Conservation (phyloP, 2,888 invertebrate species). For the Capitulum mitella region DNA sequence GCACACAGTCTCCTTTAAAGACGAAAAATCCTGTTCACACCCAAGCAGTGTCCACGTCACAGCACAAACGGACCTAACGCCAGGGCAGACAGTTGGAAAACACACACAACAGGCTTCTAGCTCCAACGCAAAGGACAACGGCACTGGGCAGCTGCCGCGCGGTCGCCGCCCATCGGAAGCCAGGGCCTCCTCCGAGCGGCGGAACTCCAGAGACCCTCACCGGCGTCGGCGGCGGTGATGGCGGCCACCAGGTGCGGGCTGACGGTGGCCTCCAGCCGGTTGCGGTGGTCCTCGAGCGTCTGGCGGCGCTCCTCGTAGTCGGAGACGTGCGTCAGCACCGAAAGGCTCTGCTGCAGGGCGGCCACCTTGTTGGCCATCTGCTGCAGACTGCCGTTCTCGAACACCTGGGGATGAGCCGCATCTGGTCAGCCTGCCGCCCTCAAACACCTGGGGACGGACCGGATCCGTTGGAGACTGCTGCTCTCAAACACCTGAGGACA, state of each 20-base stretch:
- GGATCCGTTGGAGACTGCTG: not conserved
- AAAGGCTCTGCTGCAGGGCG: slow-evolving; percentile 66
- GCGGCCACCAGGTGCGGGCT: slow-evolving; percentile 81
- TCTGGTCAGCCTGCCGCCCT: too few relatives aligned
- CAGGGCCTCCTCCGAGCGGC: too few relatives aligned
- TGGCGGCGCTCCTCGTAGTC: slow-evolving; percentile 56
- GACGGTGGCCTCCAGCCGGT: slow-evolving; percentile 80
- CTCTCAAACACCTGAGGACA: not conserved
- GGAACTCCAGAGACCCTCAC: slow-evolving; percentile 47
- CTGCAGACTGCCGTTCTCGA: slow-evolving; percentile 55
- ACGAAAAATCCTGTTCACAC: too few relatives aligned
- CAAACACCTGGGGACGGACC: too few relatives aligned
- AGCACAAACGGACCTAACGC: too few relatives aligned
- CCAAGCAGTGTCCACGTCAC: too few relatives aligned
- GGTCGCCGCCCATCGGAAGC: too few relatives aligned
- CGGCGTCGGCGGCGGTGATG: slow-evolving; percentile 63
- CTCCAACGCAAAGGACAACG: too few relatives aligned
- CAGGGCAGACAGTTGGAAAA: too few relatives aligned
- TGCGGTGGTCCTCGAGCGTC: slow-evolving; percentile 85
- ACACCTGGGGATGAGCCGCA: slow-evolving; percentile 45
- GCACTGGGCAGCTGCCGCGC: too few relatives aligned
- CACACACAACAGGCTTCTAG: too few relatives aligned
- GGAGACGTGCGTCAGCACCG: slow-evolving; percentile 53
- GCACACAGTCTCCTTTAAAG: too few relatives aligned
- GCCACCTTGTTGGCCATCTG: slow-evolving; percentile 56